Evolutionary conservation across 1,140 invertebrate species (phyloP), one percentile per base, ranked within the genome.

Genomic region (Drosophila gunungcola): DNA sequence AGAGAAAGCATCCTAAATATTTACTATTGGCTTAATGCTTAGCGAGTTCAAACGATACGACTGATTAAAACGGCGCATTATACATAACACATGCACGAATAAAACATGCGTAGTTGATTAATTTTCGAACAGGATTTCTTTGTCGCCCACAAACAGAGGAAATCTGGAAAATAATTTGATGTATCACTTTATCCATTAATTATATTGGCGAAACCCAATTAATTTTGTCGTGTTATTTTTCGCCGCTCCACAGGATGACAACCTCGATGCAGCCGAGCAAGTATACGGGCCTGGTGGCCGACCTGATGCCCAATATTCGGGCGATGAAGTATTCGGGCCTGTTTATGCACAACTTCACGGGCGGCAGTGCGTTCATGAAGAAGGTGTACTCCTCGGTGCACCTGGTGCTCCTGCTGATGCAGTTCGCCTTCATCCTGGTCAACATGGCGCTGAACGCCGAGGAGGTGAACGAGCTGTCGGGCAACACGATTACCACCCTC

Each of bases 381-480:
- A 94, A 95, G 70, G 78, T 94, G 21, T 96, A 95, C 77, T 93
- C 94, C 12, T 93, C 92, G 42, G 86, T 95, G 2, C 95, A 96
- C 77, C 91, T 96, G 3, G 42, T 95, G 1, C 61, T 96, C 13
- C 92, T 96, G n/a, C 61, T 96, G 1, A 38, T 95, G 1, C 95
- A 96, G 91, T 96, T 94, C 76, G 88, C 93, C 21, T 94, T 94
- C 4, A 95, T 96, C 74, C 94, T 94, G 10, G 93, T 94, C 16
- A 97, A 97, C 85, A 93, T 97, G 92, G 93, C 95, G 0, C 46
- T 94, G 27, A 95, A 97, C 88, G 94, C 95, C 2, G 95, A 95
- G n/a, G 96, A 97, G 78, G 95, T 96, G 0, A 96, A 97, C 84
- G 95, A 96, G 90, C 92, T 97, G 46, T 96, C 96, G 0, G 96